These are phyloP conservation scores for Sebastes steindachneri DNA, from an alignment of 2,797 vertebrate genomes.

Conservation along the genomic window DNA sequence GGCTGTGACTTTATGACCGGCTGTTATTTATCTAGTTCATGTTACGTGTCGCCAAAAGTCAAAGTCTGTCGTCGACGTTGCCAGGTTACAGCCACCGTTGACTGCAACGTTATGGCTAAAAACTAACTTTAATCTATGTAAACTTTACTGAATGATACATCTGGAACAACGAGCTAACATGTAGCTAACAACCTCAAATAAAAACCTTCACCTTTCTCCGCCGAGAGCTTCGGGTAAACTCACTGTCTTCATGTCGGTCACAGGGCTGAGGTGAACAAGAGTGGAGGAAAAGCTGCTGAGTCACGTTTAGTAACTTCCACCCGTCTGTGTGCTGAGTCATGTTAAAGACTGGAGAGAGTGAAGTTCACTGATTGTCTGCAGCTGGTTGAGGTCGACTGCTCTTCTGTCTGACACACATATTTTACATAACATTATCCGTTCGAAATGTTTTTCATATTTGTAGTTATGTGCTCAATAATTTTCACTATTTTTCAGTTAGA, in stretches of 20 bases:
- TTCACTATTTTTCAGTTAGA: background rate
- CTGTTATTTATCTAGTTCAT: background rate
- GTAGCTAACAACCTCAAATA: background rate
- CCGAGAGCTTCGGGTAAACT: too few species aligned
- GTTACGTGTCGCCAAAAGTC: background rate
- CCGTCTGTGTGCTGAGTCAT: slow-evolving; percentile 13
- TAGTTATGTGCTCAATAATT: background rate
- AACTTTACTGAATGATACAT: rapidly evolving
- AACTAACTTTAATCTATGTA: background rate
- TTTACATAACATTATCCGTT: background rate
- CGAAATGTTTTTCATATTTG: too few species aligned
- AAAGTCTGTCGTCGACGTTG: background rate
- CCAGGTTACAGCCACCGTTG: background rate
- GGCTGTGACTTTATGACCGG: background rate
- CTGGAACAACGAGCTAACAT: background rate
- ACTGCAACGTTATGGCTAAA: background rate
- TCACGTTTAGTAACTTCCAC: slow-evolving; percentile 2
- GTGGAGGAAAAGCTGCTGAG: background rate
- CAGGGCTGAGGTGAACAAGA: background rate
- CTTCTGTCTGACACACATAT: background rate
- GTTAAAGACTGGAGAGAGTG: background rate
- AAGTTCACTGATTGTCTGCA: background rate
- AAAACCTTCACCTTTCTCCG: background rate
- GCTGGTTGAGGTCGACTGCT: background rate
- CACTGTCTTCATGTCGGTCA: background rate